phyloP scores from a whole-genome alignment of 2,113 vertebrate species.

The Aphyosemion australe region DNA sequence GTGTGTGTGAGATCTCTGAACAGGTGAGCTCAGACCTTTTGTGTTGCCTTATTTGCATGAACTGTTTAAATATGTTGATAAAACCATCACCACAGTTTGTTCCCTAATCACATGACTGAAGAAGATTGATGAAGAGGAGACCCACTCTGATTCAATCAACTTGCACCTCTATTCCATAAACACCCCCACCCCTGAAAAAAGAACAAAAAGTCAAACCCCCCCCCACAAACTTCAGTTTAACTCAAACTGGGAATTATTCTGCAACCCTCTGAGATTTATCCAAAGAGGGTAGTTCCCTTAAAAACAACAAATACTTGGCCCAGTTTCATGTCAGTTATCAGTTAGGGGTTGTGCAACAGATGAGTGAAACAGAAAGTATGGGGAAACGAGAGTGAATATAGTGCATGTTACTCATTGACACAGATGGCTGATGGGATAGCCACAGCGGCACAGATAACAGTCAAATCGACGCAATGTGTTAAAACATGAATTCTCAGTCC shows the following conservation, averaged over 20 bases:
- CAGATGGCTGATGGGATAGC: background rate
- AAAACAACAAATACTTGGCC: background rate
- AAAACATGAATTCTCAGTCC: background rate
- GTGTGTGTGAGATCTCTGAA: constrained; percentile 2
- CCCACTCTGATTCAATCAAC: too few species aligned
- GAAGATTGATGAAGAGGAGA: too few species aligned
- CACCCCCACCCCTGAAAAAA: too few species aligned
- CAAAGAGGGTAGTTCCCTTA: background rate
- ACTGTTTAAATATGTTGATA: too few species aligned
- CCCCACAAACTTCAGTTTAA: too few species aligned
- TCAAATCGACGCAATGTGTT: background rate
- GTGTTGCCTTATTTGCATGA: background rate
- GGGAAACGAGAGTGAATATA: background rate
- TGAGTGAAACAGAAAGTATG: constrained; percentile 28
- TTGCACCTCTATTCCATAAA: too few species aligned
- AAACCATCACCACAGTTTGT: too few species aligned
- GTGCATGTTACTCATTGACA: constrained; percentile 21
- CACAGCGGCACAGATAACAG: background rate
- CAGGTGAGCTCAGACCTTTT: constrained; percentile 3
- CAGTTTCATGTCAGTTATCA: constrained; percentile 8
- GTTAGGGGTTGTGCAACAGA: constrained; percentile 1
- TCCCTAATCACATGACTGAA: too few species aligned
- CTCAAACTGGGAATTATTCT: background rate
- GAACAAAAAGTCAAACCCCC: too few species aligned
- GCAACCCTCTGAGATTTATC: background rate